These are phyloP conservation scores for Oreochromis mossambicus DNA, from an alignment of 2,797 vertebrate species.

Conservation along the genomic window DNA sequence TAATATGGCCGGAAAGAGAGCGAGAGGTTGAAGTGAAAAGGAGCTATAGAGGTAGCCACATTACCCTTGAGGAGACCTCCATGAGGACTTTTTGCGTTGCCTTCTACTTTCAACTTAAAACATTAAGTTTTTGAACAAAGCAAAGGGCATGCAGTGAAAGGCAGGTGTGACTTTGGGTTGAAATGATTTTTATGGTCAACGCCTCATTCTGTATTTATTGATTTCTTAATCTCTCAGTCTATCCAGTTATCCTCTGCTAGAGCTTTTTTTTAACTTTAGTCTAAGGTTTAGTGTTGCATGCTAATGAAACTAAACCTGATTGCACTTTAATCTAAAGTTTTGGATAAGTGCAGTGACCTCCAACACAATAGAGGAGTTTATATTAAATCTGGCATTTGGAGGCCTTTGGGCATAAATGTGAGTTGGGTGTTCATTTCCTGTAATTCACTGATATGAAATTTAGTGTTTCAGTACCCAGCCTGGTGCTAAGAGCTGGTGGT, in stretches of 20 bases:
- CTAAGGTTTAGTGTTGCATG: not conserved
- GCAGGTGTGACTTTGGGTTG: constrained; percentile 16
- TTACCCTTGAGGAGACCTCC: constrained; percentile 65
- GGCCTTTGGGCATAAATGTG: not conserved
- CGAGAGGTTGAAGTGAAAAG: constrained; percentile 13
- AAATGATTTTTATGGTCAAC: constrained; percentile 17
- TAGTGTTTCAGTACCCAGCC: not conserved
- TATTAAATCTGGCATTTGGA: not conserved
- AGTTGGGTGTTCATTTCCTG: not conserved
- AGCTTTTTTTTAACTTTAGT: not conserved
- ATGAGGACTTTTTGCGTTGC: constrained; percentile 28
- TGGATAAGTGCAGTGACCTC: not conserved
- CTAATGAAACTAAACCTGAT: constrained; percentile 19
- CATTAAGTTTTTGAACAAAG: constrained; percentile 32
- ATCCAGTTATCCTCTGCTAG: not conserved
- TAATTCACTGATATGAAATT: not conserved
- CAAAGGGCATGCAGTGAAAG: not conserved
- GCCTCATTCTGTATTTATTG: constrained; percentile 48
- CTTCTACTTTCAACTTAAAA: constrained; percentile 53
- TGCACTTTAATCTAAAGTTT: constrained; percentile 53
- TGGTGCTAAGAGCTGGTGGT: not conserved
- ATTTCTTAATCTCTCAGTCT: constrained; percentile 38
- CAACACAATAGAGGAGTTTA: not conserved
- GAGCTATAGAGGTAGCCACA: constrained; percentile 46
- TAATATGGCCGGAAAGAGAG: constrained; percentile 49